A percentile compares a stretch with the other conserved stretches of the same genome.
Conservation (phyloP, 2,888 invertebrate genomes). For the Drosophila yooni region DNA sequence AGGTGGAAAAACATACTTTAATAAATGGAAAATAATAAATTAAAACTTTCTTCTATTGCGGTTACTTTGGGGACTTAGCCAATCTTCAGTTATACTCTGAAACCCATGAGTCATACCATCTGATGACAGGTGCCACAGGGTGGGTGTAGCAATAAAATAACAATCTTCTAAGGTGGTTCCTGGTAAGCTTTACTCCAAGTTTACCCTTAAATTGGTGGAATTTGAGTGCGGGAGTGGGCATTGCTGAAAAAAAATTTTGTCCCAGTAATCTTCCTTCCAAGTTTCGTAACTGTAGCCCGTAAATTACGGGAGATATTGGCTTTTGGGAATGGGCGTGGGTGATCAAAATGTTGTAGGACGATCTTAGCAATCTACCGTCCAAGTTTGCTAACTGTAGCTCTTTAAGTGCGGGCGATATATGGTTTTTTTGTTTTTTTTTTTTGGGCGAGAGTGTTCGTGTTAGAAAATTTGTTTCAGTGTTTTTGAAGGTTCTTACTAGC, state of each 20-base stretch:
- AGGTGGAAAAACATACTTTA: not conserved
- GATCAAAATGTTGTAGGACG: too few relatives aligned
- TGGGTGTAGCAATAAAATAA: not conserved
- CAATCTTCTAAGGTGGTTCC: not conserved
- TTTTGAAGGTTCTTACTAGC: too few relatives aligned
- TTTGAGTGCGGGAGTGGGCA: too few relatives aligned
- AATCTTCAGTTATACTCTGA: not conserved
- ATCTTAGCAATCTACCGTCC: not conserved
- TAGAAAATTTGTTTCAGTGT: too few relatives aligned
- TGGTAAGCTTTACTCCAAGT: not conserved
- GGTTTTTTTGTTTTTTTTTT: too few relatives aligned
- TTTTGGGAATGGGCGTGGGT: not conserved
- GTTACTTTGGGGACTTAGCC: not conserved
- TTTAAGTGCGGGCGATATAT: not conserved
- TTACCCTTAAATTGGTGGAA: not conserved
- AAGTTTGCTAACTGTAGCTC: not conserved
- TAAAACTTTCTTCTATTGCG: not conserved
- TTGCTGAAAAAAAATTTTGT: not conserved
- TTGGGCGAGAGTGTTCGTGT: too few relatives aligned
- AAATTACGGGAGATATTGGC: not conserved
- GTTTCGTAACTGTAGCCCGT: too few relatives aligned
- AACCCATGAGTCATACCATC: not conserved
- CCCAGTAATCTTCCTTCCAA: too few relatives aligned
- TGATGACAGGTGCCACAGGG: not conserved
- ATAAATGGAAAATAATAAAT: not conserved